Percentiles rank a stretch among this genome's conserved stretches.
Conservation (phyloP, 2,113 vertebrate genomes). For the Nycticorax nycticorax region DNA sequence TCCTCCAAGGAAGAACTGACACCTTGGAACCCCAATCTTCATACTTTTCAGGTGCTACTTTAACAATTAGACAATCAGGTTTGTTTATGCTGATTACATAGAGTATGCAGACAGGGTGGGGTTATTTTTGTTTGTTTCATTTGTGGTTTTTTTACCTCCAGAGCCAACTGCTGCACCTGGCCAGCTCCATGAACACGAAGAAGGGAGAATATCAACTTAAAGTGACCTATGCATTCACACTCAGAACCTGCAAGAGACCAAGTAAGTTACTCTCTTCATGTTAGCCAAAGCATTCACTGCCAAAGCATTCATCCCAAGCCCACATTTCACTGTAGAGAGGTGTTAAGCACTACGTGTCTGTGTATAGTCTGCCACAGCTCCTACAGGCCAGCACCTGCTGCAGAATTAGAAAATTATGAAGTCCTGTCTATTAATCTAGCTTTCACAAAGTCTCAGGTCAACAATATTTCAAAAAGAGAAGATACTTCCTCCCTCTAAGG, state of each 20-base stretch:
- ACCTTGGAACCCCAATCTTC: not conserved
- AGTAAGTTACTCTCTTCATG: not conserved
- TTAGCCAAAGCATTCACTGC: not conserved
- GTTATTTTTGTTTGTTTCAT: accelerated
- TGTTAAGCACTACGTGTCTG: not conserved
- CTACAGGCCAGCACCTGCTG: not conserved
- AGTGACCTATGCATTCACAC: constrained; percentile 95
- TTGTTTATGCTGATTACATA: not conserved
- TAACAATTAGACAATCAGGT: not conserved
- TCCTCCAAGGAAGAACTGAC: not conserved
- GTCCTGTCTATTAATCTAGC: not conserved
- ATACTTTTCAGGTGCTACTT: not conserved
- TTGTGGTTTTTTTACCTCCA: constrained; percentile 83
- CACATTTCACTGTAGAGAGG: not conserved
- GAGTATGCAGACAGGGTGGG: not conserved
- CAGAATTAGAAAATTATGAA: not conserved
- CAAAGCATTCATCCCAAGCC: not conserved
- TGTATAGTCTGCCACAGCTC: not conserved
- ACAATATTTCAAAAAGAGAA: not conserved
- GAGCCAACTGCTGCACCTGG: constrained; percentile 92
- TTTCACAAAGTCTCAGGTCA: not conserved
- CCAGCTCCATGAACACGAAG: constrained; percentile 96
- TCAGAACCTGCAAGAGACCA: constrained; percentile 85
- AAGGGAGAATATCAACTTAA: constrained; percentile 97
- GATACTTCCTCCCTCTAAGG: not conserved